These are phyloP conservation scores for Sphaeramia orbicularis DNA, from an alignment of 2,797 vertebrate genomes.

Conservation along the genomic window DNA sequence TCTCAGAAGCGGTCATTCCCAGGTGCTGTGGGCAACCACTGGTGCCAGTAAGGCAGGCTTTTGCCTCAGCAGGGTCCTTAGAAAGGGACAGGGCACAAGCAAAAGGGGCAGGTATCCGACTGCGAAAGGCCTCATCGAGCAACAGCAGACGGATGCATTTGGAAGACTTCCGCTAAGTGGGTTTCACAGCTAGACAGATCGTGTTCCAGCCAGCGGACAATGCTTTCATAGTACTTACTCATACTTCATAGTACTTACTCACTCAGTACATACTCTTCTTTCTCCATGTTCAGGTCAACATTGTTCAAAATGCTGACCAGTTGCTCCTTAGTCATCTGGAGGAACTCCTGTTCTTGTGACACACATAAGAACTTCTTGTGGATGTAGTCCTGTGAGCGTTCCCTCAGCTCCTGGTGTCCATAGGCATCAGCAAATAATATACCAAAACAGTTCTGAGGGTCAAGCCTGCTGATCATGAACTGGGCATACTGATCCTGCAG, in stretches of 20 bases:
- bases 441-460: constrained; percentile 99
- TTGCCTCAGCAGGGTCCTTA: constrained; percentile 90
- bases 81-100: constrained; percentile 92
- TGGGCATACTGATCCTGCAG: constrained; percentile 98
- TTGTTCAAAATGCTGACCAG: constrained; percentile 97
- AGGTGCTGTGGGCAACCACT: constrained; percentile 95
- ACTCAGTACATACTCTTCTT: constrained; percentile 98
- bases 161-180: constrained; percentile 93
- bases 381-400: constrained; percentile 96
- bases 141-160: constrained; percentile 97
- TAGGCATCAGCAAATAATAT: constrained; percentile 99
- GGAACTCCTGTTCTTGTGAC: constrained; percentile 96
- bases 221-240: constrained; percentile 97
- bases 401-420: constrained; percentile 94
- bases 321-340: constrained; percentile 96
- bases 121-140: constrained; percentile 93
- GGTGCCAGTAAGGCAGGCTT: constrained; percentile 88
- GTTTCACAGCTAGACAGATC: constrained; percentile 89
- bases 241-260: no score
- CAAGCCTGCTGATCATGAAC: constrained; percentile 98
- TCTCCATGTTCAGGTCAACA: constrained; percentile 97
- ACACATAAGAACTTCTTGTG: constrained; percentile 98
- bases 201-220: constrained; percentile 95
- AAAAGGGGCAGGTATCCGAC: constrained; percentile 92
- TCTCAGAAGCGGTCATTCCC: constrained; percentile 99